Base-by-base conservation (phyloP, 2,797 vertebrate species). In the Notolepis coatsorum region DNA sequence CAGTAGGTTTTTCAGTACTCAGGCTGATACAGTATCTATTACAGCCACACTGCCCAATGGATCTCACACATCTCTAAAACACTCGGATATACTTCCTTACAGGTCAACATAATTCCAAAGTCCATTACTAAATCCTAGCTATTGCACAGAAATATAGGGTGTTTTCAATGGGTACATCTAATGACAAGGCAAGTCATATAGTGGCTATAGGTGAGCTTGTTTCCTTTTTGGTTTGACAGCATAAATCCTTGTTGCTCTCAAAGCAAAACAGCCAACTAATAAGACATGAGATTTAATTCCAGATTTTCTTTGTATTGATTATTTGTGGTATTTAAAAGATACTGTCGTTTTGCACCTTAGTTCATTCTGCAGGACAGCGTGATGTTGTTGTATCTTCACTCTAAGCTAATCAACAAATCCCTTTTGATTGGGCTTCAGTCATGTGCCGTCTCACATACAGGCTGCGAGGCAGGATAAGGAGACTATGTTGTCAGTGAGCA, bases 151-250 rank as follows among this genome's bases (percentile, higher is more conserved):
- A 79, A 84, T 55, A 71, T 39, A 59, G 52, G 64, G 23, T 60
- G 65, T 47, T 50, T 51, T 67, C 27, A 71, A 70, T 55, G 65
- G 73, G 58, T 76, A 76, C 38, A 80, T 68, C 67, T 65, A 67
- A 73, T 73, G 66, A 86, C 68, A 80, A 87, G 78, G 79, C 75
- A 83, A 73, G 67, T 77, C 68, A 79, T 72, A 81, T 59, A 75
- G 70, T 75, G 65, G 75, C 66, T 18, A 55, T 27, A 54, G 17
- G n/a, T 27, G 15, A 39, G n/a, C n/a, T n/a, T n/a, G n/a, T n/a
- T n/a, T n/a, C n/a, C n/a, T n/a, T 70, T 89, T 89, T 86, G 80
- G 76, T 84, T 81, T 77, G 73, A 89, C 80, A 82, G 82, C 79
- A 67, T 81, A 73, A 61, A 84, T 83, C 57, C 81, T 68, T 49